Evolutionary conservation across 2,113 vertebrate genomes (phyloP).

Genomic region (Agelaius phoeniceus): DNA sequence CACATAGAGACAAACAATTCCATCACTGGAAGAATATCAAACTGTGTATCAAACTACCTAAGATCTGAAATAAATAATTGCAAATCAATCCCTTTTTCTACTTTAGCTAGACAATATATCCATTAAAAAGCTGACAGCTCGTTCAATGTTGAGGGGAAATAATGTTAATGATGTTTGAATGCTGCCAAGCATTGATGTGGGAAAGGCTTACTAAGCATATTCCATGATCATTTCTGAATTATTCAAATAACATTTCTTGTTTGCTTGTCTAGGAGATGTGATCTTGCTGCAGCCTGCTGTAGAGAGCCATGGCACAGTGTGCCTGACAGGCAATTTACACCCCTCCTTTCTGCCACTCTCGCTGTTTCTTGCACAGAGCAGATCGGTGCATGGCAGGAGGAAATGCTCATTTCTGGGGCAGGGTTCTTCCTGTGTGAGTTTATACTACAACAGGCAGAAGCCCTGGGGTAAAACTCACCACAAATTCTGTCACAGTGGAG

Average conservation of each 20-base stretch:
- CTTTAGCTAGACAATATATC: not conserved
- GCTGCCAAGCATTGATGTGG: not conserved
- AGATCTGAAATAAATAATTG: constrained; percentile 11
- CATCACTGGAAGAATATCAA: constrained; percentile 9
- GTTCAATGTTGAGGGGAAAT: not conserved
- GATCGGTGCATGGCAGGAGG: accelerated
- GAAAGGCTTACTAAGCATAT: constrained; percentile 2
- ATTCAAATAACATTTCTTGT: not conserved
- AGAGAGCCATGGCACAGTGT: not conserved
- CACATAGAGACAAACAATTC: not conserved
- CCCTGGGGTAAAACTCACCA: not conserved
- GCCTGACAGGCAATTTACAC: not conserved
- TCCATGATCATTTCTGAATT: not conserved
- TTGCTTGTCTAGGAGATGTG: not conserved
- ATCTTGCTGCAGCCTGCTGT: not conserved
- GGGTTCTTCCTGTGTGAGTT: not conserved
- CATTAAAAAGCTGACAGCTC: constrained; percentile 8
- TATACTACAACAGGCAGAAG: not conserved
- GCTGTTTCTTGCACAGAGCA: not conserved
- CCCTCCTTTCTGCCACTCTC: not conserved
- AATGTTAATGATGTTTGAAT: not conserved
- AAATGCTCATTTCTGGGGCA: not conserved
- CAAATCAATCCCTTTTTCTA: not conserved
- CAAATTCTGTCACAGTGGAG: not conserved
- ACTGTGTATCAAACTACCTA: not conserved